phyloP scores from a whole-genome alignment of 2,888 invertebrate species.

The Bugulina stolonifera region DNA sequence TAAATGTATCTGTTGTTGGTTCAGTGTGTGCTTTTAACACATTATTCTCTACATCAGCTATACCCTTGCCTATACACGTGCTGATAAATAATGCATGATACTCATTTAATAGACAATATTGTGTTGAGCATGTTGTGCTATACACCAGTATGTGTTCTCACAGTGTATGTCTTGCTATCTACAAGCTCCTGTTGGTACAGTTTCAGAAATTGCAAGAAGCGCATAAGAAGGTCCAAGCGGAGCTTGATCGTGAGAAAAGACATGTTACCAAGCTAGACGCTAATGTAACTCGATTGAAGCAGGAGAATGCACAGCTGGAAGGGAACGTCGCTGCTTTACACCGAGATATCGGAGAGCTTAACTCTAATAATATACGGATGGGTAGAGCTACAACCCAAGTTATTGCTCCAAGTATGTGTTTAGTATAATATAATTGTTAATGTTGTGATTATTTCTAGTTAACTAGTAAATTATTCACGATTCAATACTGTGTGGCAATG shows the following conservation, averaged over 20 bases:
- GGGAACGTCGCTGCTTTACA: neutral
- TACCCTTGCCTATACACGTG: too few relatives aligned
- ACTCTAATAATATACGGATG: neutral
- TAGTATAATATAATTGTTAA: too few relatives aligned
- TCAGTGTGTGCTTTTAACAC: too few relatives aligned
- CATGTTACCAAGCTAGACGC: neutral
- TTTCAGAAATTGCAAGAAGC: neutral
- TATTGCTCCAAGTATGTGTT: neutral
- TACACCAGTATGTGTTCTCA: too few relatives aligned
- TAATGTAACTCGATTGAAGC: neutral
- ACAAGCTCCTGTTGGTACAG: neutral
- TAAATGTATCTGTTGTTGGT: too few relatives aligned
- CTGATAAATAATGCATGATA: too few relatives aligned
- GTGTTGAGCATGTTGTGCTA: too few relatives aligned
- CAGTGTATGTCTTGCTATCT: neutral
- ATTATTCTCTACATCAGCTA: too few relatives aligned
- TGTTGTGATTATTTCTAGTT: too few relatives aligned
- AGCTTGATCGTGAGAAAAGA: neutral
- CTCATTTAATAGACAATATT: too few relatives aligned
- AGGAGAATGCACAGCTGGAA: constrained; percentile 7
- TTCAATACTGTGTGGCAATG: too few relatives aligned
- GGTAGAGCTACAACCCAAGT: neutral
- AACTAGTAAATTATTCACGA: too few relatives aligned
- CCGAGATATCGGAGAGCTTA: constrained; percentile 1
- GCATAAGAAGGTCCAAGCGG: neutral